These are phyloP conservation scores for Callinectes sapidus DNA, from an alignment of 2,888 invertebrate genomes.

Conservation along the genomic window DNA sequence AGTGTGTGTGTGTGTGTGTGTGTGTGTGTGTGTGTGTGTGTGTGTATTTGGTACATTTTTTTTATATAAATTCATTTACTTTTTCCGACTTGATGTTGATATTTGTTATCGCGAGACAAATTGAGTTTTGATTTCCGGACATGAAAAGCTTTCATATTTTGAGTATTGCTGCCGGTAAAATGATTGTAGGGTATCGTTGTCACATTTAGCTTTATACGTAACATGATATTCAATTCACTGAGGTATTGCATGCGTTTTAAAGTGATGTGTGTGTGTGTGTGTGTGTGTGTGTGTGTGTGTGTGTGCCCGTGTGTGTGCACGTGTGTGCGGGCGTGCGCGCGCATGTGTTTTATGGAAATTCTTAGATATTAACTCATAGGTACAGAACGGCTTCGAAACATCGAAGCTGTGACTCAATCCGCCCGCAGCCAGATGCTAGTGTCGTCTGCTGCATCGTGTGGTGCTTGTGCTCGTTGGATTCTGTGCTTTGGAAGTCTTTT, in stretches of 20 bases:
- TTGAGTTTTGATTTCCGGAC: neutral
- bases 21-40: neutral
- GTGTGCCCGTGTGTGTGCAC: neutral
- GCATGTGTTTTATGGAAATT: neutral
- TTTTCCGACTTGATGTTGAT: neutral
- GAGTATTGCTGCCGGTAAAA: neutral
- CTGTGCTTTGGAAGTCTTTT: no score
- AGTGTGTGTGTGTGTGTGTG: neutral
- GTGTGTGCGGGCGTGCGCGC: neutral
- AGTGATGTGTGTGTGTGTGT: neutral
- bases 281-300: slow-evolving; percentile 1
- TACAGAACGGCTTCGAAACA: no score
- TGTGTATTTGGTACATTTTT: no score
- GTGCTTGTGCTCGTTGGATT: no score
- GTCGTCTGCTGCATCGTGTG: no score
- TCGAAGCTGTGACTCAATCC: no score
- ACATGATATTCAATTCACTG: neutral
- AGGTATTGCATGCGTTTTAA: neutral
- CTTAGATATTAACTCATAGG: no score
- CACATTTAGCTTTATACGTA: neutral
- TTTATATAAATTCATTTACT: neutral
- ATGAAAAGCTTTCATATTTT: neutral
- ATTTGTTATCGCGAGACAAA: neutral
- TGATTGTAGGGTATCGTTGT: neutral
- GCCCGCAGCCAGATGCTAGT: no score